Percentiles rank a stretch among this genome's conserved stretches.
Conservation (phyloP, 2,797 vertebrate genomes). For the Anas flavirostris region DNA sequence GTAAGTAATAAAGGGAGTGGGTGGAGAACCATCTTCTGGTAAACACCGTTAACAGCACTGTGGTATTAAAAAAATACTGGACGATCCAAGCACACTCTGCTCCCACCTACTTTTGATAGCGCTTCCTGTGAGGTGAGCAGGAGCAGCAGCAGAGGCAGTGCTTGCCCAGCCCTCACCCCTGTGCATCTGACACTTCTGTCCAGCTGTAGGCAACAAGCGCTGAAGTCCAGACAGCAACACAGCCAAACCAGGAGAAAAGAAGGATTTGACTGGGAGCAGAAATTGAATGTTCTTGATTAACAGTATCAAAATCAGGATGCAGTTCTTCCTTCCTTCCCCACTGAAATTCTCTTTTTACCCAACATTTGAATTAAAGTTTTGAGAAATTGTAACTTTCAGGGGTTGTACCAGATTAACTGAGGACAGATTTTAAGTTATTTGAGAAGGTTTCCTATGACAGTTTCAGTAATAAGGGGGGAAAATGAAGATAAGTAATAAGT, state of each 20-base stretch:
- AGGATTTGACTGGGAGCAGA: rapidly evolving
- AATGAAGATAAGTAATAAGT: not conserved
- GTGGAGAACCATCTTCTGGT: slow-evolving; percentile 3
- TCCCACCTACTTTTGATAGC: not conserved
- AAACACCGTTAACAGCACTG: not conserved
- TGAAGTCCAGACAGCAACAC: not conserved
- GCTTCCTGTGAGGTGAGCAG: rapidly evolving
- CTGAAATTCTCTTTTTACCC: not conserved
- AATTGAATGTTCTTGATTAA: not conserved
- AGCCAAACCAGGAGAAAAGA: not conserved
- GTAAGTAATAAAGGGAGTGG: slow-evolving; percentile 8
- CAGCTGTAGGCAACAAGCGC: not conserved
- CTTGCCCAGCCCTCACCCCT: not conserved
- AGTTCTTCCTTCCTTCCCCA: not conserved
- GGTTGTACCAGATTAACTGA: not conserved
- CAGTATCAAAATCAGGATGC: not conserved
- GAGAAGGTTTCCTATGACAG: not conserved
- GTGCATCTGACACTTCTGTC: not conserved
- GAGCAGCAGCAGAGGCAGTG: not conserved
- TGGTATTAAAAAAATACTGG: not conserved
- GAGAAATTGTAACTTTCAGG: not conserved
- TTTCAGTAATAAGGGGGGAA: not conserved
- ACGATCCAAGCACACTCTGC: not conserved
- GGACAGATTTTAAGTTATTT: not conserved
- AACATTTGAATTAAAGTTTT: not conserved